These are phyloP conservation scores for Chironomus tepperi DNA, from an alignment of 1,140 invertebrate species.

Conservation along the genomic window DNA sequence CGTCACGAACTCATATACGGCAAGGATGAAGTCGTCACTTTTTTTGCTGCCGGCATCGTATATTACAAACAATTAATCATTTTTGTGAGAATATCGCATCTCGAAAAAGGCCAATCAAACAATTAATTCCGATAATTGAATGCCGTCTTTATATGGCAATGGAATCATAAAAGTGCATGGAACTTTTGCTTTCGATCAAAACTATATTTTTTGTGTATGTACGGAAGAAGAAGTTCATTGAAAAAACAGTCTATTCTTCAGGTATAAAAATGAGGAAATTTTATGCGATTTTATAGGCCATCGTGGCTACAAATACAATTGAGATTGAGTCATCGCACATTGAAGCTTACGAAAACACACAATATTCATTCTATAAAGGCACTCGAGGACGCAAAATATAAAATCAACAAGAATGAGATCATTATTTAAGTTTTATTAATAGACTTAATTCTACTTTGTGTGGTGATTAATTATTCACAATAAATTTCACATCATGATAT, in stretches of 20 bases:
- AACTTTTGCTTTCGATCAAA: not conserved
- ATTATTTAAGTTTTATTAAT: no score
- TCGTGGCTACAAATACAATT: no score
- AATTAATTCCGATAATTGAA: not conserved
- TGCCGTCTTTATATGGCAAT: constrained; percentile 4
- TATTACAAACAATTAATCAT: no score
- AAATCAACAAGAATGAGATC: no score
- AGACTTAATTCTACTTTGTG: no score
- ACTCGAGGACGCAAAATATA: no score
- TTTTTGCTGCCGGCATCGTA: not conserved
- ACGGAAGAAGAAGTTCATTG: not conserved
- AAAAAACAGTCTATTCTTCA: no score
- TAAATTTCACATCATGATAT: not conserved
- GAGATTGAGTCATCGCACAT: not conserved
- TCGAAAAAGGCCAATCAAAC: constrained; percentile 1
- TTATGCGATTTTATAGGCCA: no score
- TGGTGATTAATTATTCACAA: not conserved
- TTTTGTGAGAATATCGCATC: not conserved
- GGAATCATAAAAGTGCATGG: not conserved
- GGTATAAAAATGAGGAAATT: no score
- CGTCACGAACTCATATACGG: no score
- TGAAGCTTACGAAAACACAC: not conserved
- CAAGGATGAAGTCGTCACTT: not conserved
- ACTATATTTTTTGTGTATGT: not conserved
- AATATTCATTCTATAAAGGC: not conserved